Base-by-base conservation (phyloP, 1,140 invertebrate genomes). In the Trachelipus rathkii region DNA sequence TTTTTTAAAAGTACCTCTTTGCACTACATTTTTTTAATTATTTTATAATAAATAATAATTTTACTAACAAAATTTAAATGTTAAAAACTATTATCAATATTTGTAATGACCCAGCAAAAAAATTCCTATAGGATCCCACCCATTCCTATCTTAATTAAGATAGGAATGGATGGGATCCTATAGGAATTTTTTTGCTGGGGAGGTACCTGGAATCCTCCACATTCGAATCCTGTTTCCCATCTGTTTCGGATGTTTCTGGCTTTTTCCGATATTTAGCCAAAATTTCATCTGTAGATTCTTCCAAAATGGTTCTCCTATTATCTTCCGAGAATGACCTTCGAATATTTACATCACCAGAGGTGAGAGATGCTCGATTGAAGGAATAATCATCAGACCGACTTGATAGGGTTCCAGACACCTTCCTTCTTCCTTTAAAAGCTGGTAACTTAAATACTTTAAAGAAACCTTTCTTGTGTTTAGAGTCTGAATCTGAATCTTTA, bases 201-300 rank as follows among this genome's bases (percentile, higher is more conserved):
- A n/a, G n/a, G n/a, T n/a, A n/a, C n/a, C n/a, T n/a, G n/a, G n/a
- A n/a, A n/a, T n/a, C n/a, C 7, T 46, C 44, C 0, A 53, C 6
- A 73, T 33, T 23, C 10, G 8, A 50, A 53, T 33, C n/a, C 19
- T 60, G 50, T 8, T 46, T 60, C 11, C 44, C 44, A 71, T 78
- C 77, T 0, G 75, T 44, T 24, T 79, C 77, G 53, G 82, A 77
- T 5, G 70, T 77, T 45, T 82, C 83, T 19, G 87, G 87, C 80
- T 89, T 95, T 70, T 92, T 90, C 15, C 95, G 87, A 85, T 98
- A 98, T 84, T 97, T 98, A 33, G 93, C 95, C 79, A 98, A 88
- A 82, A 98, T 98, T 83, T 97, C 95, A 83, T 98, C 95, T 13
- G 92, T 90, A 53, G 89, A 90, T 85, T 95, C 93, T 89, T 80